Base-by-base conservation (phyloP, 2,888 invertebrate species). In the Falcaria lacertinaria region DNA sequence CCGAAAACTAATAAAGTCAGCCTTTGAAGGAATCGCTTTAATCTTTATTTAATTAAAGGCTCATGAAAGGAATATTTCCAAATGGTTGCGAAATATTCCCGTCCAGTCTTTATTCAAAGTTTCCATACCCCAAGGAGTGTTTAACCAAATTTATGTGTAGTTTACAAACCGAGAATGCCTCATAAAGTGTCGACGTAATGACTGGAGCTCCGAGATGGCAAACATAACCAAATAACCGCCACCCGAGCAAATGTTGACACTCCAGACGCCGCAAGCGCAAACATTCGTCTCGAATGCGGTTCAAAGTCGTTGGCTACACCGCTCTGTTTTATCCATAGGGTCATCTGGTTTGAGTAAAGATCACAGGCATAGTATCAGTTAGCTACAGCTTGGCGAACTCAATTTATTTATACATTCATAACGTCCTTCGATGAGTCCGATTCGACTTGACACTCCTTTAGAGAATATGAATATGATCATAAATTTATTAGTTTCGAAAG, bases 161-260 rank as follows among this genome's bases (percentile, higher is more conserved):
- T 28, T 22, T 22, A 37, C 37, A 14, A 15, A 19, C 22, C 25
- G 22, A 25, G 37, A 37, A 37, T 13, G 37, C 15, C 14, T 37
- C 37, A 37, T 37, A 37, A 37, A 37, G 37, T 37, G 37, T 37
- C 37, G 37, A 37, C 15, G 37, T 40, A 40, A 40, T 40, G 40
- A 40, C 33, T 34, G 40, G 19, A 33, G 40, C 33, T 17, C 22
- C 4, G 33, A 33, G 22, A 34, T 40, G 40, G 33, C 33, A 40
- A 33, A 40, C 40, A 33, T 40, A 40, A 40, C 40, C 40, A 22
- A 36, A 36, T 36, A 36, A 22, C 36, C 36, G 36, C 14, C 14
- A 14, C 19, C 36, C 22, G 22, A 8, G 22, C 36, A 37, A 37
- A 37, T 37, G 22, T 37, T 37, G 40, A 40, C 40, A 37, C 40